Base-by-base conservation (phyloP, 2,113 vertebrate genomes). In the Alectura lathami region DNA sequence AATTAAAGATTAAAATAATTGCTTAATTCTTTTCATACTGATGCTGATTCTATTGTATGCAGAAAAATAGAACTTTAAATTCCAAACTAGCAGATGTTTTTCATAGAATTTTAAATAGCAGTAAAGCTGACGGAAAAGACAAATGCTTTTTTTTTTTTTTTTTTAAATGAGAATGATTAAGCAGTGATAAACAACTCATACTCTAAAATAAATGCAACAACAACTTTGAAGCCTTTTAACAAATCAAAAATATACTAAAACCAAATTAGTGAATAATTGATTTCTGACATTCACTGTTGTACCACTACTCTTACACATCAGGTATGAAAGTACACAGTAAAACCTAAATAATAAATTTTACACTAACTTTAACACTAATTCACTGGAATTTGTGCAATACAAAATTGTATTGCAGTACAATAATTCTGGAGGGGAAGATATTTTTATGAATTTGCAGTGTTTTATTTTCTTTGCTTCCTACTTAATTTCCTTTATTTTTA, bases 71-170 rank as follows among this genome's bases (percentile, higher is more conserved):
- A 84, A 66, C 24, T 82, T 93, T 29, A 81, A 53, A 77, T 88
- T 94, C 83, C 27, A 92, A 93, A 85, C 66, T 78, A 86, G 86
- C 75, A 94, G 87, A 88, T 94, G 72, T 90, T 96, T 94, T 94
- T 22, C 92, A 84, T 2, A 88, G 82, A 92, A 91, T 89, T 95
- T 77, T 80, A 80, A 74, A 83, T 60, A 91, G 91, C 26, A 92
- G 62, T 51, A 88, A 87, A 87, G 73, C 59, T 78, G 81, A 90
- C 79, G 95, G 64, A 92, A 91, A 86, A 72, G 67, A 91, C 42
- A 89, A 93, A 93, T 2, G 36, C 16, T 12, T 68, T 69, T 86
- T 68, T 86, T 85, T 64, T n/a, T n/a, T n/a, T n/a, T n/a, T n/a
- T n/a, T n/a, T n/a, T 21, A 88, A 91, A 89, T 77, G 47, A 83